Conservation (phyloP, 2,113 vertebrate genomes). For the Mionectes macconnelli region DNA sequence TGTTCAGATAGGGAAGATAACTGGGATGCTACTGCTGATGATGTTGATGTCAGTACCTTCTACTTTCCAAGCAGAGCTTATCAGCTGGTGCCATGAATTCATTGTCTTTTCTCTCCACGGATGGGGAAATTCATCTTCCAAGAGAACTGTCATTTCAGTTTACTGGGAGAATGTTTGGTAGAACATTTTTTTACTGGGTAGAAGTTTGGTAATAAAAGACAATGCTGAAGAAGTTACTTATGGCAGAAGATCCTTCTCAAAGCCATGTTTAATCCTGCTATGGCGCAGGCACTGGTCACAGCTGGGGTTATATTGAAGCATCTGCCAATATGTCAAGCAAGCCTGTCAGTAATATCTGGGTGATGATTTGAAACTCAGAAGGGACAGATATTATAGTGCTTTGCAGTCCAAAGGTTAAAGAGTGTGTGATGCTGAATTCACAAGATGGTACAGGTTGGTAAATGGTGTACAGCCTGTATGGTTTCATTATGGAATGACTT, state of each 20-base stretch:
- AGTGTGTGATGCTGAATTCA: neutral
- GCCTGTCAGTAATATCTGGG: neutral
- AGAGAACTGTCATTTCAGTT: neutral
- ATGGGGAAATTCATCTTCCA: neutral
- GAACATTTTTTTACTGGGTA: too few relatives aligned
- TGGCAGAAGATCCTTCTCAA: neutral
- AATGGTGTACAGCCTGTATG: neutral
- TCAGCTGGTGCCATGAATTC: neutral
- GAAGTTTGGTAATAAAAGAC: neutral
- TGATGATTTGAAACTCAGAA: neutral
- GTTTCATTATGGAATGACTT: neutral
- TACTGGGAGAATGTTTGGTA: neutral
- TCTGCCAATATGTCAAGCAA: fast-evolving
- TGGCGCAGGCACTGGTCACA: neutral
- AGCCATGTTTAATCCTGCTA: neutral
- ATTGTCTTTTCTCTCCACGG: neutral
- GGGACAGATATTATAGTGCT: neutral
- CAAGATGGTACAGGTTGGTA: neutral
- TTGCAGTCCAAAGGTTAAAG: neutral
- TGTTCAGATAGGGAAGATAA: neutral
- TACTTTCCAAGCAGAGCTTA: neutral
- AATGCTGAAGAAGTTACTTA: neutral
- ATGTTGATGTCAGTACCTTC: neutral
- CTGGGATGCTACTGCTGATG: neutral
- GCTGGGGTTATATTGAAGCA: neutral